phyloP scores from a whole-genome alignment of 2,113 vertebrate genomes.

The Indri indri region DNA sequence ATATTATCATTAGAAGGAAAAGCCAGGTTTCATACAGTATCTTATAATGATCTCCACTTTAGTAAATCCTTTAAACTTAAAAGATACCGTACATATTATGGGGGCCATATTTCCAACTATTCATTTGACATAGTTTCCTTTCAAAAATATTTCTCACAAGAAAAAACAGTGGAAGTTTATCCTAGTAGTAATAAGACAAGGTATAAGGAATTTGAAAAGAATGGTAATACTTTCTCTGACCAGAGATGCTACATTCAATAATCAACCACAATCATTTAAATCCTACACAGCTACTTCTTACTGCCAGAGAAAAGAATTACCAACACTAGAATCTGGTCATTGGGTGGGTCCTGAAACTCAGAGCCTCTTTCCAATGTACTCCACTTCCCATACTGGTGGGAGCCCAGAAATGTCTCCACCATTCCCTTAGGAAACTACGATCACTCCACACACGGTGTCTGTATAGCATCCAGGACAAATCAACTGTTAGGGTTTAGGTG shows the following conservation, averaged over 20 bases:
- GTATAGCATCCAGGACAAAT: not conserved
- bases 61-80: constrained; percentile 61
- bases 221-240: not conserved
- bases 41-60: constrained; percentile 31
- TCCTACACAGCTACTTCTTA: not conserved
- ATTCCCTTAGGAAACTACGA: not conserved
- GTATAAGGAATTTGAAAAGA: not conserved
- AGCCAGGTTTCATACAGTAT: constrained; percentile 6
- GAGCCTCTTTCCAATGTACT: not conserved
- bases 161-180: constrained; percentile 67
- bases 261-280: not conserved
- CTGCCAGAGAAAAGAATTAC: not conserved
- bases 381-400: not conserved
- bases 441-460: accelerated
- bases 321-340: not conserved
- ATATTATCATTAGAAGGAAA: not conserved
- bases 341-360: not conserved
- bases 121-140: constrained; percentile 75
- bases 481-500: too few species aligned
- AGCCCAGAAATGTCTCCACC: not conserved
- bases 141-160: constrained; percentile 71
- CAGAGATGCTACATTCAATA: not conserved
- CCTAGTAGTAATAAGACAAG: not conserved
- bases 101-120: constrained; percentile 70
- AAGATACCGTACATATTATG: constrained; percentile 63